Evolutionary conservation across 2,888 invertebrate species (phyloP).

Genomic region (Limnephilus lunatus): DNA sequence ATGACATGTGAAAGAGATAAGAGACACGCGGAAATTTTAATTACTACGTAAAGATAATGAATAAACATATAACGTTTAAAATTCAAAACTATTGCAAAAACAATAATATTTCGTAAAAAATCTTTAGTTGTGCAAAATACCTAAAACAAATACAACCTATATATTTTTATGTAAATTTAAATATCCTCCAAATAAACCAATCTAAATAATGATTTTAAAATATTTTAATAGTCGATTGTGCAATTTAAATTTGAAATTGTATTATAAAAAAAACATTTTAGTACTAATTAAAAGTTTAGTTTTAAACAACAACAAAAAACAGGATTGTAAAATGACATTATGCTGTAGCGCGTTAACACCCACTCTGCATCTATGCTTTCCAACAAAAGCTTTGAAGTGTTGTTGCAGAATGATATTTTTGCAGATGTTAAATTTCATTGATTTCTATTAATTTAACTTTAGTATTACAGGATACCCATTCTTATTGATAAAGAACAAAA

Average conservation of each 20-base stretch:
- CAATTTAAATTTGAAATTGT: no score
- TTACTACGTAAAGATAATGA: not conserved
- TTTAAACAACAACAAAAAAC: not conserved
- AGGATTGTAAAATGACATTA: not conserved
- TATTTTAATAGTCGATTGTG: not conserved
- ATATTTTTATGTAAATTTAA: not conserved
- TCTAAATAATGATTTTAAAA: not conserved
- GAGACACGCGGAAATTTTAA: not conserved
- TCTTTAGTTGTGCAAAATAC: not conserved
- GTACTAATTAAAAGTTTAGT: not conserved
- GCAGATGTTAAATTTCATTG: not conserved
- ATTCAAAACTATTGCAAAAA: not conserved
- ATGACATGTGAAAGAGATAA: not conserved
- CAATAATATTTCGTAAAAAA: not conserved
- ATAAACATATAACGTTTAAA: not conserved
- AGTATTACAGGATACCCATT: not conserved
- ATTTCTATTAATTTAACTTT: not conserved
- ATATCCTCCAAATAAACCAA: not conserved
- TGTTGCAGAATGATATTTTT: not conserved
- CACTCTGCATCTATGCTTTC: not conserved
- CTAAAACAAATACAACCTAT: not conserved
- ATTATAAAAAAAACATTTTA: not conserved
- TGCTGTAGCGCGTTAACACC: not conserved
- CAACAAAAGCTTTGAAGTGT: not conserved
- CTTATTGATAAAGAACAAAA: conserved; percentile 52